These are phyloP conservation scores for Cactoblastis cactorum DNA, from an alignment of 2,888 invertebrate species.

Conservation along the genomic window DNA sequence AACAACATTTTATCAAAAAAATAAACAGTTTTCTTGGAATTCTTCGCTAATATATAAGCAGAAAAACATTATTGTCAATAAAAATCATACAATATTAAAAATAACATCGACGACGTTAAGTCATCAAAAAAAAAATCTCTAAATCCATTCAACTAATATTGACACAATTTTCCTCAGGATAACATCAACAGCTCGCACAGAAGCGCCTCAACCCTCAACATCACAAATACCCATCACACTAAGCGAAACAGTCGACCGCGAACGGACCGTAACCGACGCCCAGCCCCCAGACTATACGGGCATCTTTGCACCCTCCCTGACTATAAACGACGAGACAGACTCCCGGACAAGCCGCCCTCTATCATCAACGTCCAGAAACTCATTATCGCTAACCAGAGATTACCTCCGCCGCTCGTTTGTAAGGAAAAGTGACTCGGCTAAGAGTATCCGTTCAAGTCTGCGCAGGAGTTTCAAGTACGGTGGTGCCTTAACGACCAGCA, in stretches of 20 bases:
- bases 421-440: slow-evolving; percentile 62
- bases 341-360: slow-evolving; percentile 31
- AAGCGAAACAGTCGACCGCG: slow-evolving; percentile 62
- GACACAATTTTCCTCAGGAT: slow-evolving; percentile 42
- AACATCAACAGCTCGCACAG: slow-evolving; percentile 51
- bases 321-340: slow-evolving; percentile 57
- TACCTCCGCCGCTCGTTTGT: slow-evolving; percentile 63
- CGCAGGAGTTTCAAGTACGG: slow-evolving; percentile 67
- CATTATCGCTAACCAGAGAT: slow-evolving; percentile 55
- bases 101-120: no score
- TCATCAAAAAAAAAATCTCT: no score
- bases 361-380: slow-evolving; percentile 49
- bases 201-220: slow-evolving; percentile 38
- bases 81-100: no score
- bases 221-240: slow-evolving; percentile 62
- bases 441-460: slow-evolving; percentile 63
- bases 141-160: neutral
- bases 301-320: slow-evolving; percentile 44
- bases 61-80: no score
- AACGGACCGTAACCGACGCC: slow-evolving; percentile 26
- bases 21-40: no score
- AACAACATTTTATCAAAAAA: no score
- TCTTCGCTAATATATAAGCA: no score
- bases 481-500: slow-evolving; percentile 66
- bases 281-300: slow-evolving; percentile 48